phyloP scores from a whole-genome alignment of 2,797 vertebrate species.

The Chelon labrosus region DNA sequence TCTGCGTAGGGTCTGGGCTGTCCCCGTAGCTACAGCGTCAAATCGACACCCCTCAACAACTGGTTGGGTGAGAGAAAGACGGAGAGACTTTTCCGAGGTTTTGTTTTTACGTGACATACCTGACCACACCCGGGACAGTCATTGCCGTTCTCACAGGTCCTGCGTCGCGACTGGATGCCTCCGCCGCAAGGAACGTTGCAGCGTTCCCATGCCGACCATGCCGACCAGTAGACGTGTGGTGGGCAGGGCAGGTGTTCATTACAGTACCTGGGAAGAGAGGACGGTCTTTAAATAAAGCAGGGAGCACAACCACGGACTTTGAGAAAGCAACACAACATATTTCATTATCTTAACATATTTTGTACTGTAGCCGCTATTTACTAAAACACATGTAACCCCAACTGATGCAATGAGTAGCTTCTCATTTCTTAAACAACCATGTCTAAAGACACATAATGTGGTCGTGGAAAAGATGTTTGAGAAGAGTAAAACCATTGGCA shows the following conservation, averaged over 20 bases:
- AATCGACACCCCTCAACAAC: slow-evolving; percentile 26
- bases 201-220: slow-evolving; percentile 96
- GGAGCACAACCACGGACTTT: not conserved
- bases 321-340: too few species aligned
- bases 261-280: slow-evolving; percentile 89
- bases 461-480: too few species aligned
- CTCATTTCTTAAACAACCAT: too few species aligned
- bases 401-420: too few species aligned
- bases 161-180: slow-evolving; percentile 93
- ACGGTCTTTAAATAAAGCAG: too few species aligned
- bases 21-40: too few species aligned
- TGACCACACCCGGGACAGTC: slow-evolving; percentile 94
- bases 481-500: too few species aligned
- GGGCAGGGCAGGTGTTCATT: slow-evolving; percentile 97
- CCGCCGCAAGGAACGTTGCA: slow-evolving; percentile 96
- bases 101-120: slow-evolving; percentile 79
- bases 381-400: too few species aligned
- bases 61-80: slow-evolving; percentile 7
- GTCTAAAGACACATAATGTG: too few species aligned
- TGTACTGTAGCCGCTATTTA: too few species aligned
- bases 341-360: too few species aligned
- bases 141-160: slow-evolving; percentile 95
- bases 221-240: slow-evolving; percentile 95
- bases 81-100: not conserved
- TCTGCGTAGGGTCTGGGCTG: too few species aligned